Evolutionary conservation across 2,888 invertebrate genomes (phyloP).

Genomic region (Philonicus albiceps): DNA sequence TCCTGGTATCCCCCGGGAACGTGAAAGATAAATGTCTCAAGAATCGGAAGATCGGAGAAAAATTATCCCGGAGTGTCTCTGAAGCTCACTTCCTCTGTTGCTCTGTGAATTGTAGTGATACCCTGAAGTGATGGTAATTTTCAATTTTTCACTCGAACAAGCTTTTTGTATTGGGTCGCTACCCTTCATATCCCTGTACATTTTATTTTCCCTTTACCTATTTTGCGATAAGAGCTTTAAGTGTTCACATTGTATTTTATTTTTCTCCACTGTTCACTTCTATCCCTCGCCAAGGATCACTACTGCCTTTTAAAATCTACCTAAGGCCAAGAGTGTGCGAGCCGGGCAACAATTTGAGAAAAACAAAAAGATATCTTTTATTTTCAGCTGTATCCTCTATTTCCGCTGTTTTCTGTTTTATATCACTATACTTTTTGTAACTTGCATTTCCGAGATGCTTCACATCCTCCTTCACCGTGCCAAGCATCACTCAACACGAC

Average conservation of each 20-base stretch:
- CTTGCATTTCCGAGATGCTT: not conserved
- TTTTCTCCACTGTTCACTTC: not conserved
- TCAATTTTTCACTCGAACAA: conserved; percentile 24
- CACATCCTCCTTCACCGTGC: not conserved
- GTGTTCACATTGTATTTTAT: not conserved
- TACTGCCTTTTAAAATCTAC: not conserved
- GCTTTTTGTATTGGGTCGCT: conserved; percentile 16
- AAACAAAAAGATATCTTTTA: not conserved
- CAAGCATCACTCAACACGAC: not conserved
- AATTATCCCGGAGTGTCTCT: not conserved
- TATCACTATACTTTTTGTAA: not conserved
- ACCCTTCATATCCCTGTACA: not conserved
- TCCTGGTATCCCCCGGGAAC: not conserved
- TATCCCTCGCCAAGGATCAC: not conserved
- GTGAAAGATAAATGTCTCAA: not conserved
- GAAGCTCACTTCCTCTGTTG: conserved; percentile 13
- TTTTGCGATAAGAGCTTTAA: conserved; percentile 29
- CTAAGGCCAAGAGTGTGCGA: not conserved
- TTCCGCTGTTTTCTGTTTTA: not conserved
- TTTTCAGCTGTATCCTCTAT: not conserved
- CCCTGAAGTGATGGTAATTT: conserved; percentile 34
- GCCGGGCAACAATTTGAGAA: not conserved
- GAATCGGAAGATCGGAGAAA: not conserved
- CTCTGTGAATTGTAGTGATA: conserved; percentile 9
- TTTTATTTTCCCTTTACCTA: not conserved